These are phyloP conservation scores for Anthophora plumipes DNA, from an alignment of 2,888 invertebrate genomes.

Conservation along the genomic window DNA sequence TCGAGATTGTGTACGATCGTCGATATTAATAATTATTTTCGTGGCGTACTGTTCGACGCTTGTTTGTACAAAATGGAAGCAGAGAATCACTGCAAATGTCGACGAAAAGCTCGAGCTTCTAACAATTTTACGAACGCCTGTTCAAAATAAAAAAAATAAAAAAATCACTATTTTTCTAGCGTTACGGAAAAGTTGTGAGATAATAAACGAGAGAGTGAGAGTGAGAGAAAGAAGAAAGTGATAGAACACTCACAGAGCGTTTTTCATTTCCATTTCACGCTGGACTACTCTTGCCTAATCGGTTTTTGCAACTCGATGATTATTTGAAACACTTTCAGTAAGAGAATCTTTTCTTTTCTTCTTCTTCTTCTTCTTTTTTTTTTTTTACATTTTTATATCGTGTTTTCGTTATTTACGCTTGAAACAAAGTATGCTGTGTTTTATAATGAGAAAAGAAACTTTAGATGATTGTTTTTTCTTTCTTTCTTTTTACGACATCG, in stretches of 20 bases:
- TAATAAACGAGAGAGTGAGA: not conserved
- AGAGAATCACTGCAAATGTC: slow-evolving; percentile 20
- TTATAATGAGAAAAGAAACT: too few species aligned
- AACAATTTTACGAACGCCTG: slow-evolving; percentile 21
- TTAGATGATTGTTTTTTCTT: too few species aligned
- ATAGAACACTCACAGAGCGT: slow-evolving; percentile 10
- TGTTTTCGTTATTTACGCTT: too few species aligned
- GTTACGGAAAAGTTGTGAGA: not conserved
- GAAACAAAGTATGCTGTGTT: too few species aligned
- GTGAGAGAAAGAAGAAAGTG: too few species aligned
- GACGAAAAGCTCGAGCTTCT: not conserved
- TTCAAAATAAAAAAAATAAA: too few species aligned
- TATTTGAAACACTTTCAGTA: too few species aligned
- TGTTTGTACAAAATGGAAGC: not conserved
- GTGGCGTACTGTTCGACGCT: not conserved
- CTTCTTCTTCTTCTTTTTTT: too few species aligned
- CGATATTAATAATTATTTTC: not conserved
- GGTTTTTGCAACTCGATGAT: not conserved
- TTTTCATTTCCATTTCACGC: slow-evolving; percentile 16
- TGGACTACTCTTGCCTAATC: slow-evolving; percentile 3
- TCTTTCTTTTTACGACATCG: too few species aligned
- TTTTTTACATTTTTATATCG: too few species aligned
- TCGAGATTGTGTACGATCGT: too few species aligned
- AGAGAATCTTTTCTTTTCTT: too few species aligned
- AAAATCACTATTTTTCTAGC: slow-evolving; percentile 45